phyloP scores from a whole-genome alignment of 2,797 vertebrate genomes.

The Saguinus oedipus region DNA sequence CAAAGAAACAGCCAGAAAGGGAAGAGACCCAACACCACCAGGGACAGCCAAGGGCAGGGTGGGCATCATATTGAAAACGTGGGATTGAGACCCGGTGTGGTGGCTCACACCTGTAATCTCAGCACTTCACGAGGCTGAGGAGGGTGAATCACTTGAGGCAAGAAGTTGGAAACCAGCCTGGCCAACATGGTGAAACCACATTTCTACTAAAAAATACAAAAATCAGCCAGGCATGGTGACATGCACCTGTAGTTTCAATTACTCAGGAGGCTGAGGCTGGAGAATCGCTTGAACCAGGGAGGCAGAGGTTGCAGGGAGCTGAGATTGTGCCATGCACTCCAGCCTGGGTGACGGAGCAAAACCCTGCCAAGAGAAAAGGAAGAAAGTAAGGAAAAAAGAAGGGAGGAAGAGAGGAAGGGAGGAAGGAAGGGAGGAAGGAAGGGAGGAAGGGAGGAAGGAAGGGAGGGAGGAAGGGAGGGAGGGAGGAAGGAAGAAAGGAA shows the following conservation, averaged over 20 bases:
- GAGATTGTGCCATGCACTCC: background rate
- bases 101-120: background rate
- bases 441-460: fast-evolving
- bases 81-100: background rate
- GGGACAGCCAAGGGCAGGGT: background rate
- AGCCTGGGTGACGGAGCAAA: background rate
- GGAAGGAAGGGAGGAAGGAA: fast-evolving
- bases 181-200: background rate
- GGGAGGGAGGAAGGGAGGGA: too few species aligned
- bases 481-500: too few species aligned
- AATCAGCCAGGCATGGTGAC: background rate
- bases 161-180: background rate
- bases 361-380: background rate
- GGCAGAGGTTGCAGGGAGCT: background rate
- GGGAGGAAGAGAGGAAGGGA: too few species aligned
- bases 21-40: too few species aligned
- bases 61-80: background rate
- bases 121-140: background rate
- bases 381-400: too few species aligned
- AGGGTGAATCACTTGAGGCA: background rate
- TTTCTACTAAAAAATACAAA: background rate
- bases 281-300: background rate
- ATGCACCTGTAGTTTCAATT: background rate
- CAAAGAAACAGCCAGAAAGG: background rate
- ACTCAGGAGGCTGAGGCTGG: background rate